Conservation (phyloP, 2,888 invertebrate genomes). For the Syrphus vitripennis region DNA sequence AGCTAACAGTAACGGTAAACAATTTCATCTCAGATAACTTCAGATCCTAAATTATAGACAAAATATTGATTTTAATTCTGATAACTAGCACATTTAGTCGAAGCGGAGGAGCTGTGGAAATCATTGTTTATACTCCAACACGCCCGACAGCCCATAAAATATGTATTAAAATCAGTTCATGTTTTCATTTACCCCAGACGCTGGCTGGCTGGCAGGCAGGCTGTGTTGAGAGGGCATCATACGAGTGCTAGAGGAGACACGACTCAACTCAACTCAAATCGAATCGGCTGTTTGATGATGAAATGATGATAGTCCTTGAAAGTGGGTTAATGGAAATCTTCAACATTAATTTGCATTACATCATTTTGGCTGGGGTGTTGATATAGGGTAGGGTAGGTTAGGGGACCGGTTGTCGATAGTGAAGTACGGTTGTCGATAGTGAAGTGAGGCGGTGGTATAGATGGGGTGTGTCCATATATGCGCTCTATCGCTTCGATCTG, state of each 20-base stretch:
- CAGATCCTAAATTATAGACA: conserved; percentile 24
- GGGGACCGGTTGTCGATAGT: not conserved
- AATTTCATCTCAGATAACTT: not conserved
- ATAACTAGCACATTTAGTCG: conserved; percentile 46
- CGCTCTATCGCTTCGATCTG: conserved; percentile 64
- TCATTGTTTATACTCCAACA: conserved; percentile 58
- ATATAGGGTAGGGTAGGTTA: not conserved
- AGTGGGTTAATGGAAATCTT: conserved; percentile 63
- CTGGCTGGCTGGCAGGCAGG: too few species aligned
- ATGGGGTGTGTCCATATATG: not conserved
- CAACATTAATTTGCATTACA: conserved; percentile 65
- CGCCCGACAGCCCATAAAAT: conserved; percentile 62
- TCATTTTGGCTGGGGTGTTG: conserved; percentile 21
- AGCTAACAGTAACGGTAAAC: conserved; percentile 1
- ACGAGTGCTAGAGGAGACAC: not conserved
- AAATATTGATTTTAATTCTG: conserved; percentile 55
- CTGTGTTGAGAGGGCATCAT: not conserved
- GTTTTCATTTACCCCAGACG: conserved; percentile 52
- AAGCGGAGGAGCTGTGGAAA: conserved; percentile 2
- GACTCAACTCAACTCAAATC: not conserved
- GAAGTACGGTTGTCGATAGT: not conserved
- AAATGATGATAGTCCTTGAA: conserved; percentile 34
- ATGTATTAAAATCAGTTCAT: conserved; percentile 61
- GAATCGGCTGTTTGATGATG: not conserved
- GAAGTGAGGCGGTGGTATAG: not conserved